phyloP scores from a whole-genome alignment of 2,113 vertebrate genomes.

The Peromyscus maniculatus region DNA sequence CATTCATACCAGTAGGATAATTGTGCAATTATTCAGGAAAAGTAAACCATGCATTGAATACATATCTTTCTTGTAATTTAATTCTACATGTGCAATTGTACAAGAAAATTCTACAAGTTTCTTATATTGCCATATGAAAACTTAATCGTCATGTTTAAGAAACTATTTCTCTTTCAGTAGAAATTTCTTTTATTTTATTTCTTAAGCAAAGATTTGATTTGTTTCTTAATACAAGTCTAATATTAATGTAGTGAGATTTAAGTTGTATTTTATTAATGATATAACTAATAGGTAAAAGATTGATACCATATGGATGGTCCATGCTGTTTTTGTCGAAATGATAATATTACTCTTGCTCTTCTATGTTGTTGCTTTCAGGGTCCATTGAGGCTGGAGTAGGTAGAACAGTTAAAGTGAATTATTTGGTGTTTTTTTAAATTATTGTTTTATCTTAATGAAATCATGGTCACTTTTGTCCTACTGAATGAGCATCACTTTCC shows the following conservation, averaged over 20 bases:
- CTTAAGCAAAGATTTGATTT: neutral
- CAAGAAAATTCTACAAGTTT: too few species aligned
- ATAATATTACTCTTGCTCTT: neutral
- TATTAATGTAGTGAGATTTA: neutral
- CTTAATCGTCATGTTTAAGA: neutral
- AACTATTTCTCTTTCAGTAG: neutral
- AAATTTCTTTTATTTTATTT: neutral
- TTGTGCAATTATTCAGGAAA: neutral
- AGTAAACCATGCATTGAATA: neutral
- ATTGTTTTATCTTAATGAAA: neutral
- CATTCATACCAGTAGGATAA: neutral
- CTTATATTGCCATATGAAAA: neutral
- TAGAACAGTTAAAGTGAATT: neutral
- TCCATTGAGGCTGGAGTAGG: neutral
- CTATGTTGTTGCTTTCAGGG: neutral
- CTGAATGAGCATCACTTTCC: neutral
- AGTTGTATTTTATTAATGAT: neutral
- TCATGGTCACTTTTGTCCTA: neutral
- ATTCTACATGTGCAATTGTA: neutral
- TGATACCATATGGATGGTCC: neutral
- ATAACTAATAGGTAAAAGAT: neutral
- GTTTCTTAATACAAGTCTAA: neutral
- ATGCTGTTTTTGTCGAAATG: neutral
- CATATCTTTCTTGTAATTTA: neutral
- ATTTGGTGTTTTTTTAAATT: neutral